Evolutionary conservation across 2,113 vertebrate species (phyloP), one percentile per base, ranked within the genome.

Genomic region (Morone chrysops): DNA sequence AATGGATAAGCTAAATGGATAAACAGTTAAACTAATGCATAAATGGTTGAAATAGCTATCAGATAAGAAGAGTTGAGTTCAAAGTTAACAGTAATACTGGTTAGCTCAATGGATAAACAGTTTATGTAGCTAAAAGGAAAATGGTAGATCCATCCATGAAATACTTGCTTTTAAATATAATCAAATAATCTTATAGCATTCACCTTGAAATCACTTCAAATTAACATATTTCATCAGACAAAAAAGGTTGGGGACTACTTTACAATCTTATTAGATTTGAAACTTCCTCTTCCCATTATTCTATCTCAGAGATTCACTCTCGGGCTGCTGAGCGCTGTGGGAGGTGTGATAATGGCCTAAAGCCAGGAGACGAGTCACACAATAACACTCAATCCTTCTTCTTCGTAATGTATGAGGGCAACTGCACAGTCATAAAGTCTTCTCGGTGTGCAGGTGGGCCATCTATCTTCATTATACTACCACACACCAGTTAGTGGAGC

Each of bases 381-480:
- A 60, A 67, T 59, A 61, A 69, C 70, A 67, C 70, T 59, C 36
- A 50, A 8, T 80, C n/a, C 70, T 65, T 54, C 53, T 48, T 65
- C 73, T 36, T 81, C 51, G 41, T 79, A 63, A 81, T 76, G 61
- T 73, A 76, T 59, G 62, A 90, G 86, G 85, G 53, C 74, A 77
- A 87, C 65, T 80, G 69, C 76, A 78, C 50, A 67, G 66, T 82
- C 80, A 81, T 69, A 71, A 87, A 89, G 69, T 82, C 79, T 75
- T 31, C 50, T 73, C 62, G 47, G 71, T 47, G 79, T 61, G 66
- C 61, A 78, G 79, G 74, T 78, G 54, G 53, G 47, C 41, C 50
- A 80, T 90, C 80, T 40, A 67, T 92, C 89, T 84, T 81, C 66
- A 88, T 92, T 87, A 90, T 50, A 40, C 43, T 3, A 40, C 68